Percentiles rank a stretch among this genome's conserved stretches.
phyloP scores from a whole-genome alignment of 2,797 vertebrate genomes.

The Chelidonichthys spinosus region DNA sequence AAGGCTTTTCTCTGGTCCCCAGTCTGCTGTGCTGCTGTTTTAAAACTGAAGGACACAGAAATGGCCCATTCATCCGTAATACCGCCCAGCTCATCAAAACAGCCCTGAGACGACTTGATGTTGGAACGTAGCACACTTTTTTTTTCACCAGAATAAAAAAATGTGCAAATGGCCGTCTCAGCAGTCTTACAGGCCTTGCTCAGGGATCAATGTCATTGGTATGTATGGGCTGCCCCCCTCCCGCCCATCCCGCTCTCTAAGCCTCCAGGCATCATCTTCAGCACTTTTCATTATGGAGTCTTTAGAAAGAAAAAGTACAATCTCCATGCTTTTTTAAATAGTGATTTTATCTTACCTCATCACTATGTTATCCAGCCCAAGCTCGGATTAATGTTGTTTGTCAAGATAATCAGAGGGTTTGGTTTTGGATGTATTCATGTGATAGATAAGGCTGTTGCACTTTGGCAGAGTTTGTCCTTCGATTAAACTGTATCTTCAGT shows the following conservation, averaged over 20 bases:
- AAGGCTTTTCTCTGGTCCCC: conserved; percentile 39
- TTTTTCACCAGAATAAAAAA: conserved; percentile 38
- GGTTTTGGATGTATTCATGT: conserved; percentile 31
- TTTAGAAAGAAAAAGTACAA: conserved; percentile 45
- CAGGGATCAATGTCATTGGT: conserved; percentile 70
- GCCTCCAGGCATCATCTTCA: conserved; percentile 65
- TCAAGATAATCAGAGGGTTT: conserved; percentile 36
- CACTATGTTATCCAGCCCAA: conserved; percentile 39
- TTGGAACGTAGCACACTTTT: conserved; percentile 45
- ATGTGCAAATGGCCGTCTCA: conserved; percentile 59
- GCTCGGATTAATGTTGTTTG: conserved; percentile 44
- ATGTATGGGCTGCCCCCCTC: conserved; percentile 52
- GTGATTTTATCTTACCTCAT: conserved; percentile 47
- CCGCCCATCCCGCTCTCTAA: conserved; percentile 19
- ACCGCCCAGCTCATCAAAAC: conserved; percentile 64
- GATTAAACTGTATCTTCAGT: conserved; percentile 47
- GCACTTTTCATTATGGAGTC: conserved; percentile 61
- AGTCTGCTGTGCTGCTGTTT: conserved; percentile 24
- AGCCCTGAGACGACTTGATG: conserved; percentile 44
- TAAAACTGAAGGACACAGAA: conserved; percentile 62
- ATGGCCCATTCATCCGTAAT: conserved; percentile 65
- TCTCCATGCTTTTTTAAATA: conserved; percentile 34
- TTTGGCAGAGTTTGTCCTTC: conserved; percentile 48
- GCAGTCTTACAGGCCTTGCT: conserved; percentile 48
- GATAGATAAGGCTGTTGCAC: conserved; percentile 32